These are phyloP conservation scores for Zeus faber DNA, from an alignment of 2,113 vertebrate genomes.

Conservation along the genomic window DNA sequence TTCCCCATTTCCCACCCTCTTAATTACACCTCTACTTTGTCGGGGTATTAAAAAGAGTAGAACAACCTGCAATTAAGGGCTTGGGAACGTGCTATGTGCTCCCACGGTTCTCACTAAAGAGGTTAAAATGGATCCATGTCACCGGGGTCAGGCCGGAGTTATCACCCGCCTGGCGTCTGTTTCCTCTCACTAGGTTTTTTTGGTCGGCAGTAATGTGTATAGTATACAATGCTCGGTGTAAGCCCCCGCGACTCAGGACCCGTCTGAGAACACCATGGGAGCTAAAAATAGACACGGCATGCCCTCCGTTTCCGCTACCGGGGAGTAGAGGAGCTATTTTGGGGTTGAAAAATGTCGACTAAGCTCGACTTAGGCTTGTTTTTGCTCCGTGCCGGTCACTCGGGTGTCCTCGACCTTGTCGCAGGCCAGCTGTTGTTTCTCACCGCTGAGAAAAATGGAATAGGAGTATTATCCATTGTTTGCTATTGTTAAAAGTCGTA, in stretches of 20 bases:
- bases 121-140: background rate
- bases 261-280: slow-evolving; percentile 20
- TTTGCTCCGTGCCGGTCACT: slow-evolving; percentile 30
- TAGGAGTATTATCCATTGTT: slow-evolving; percentile 13
- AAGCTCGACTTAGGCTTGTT: slow-evolving; percentile 34
- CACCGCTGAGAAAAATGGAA: slow-evolving; percentile 34
- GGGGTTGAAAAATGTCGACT: slow-evolving; percentile 21
- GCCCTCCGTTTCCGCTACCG: slow-evolving; percentile 45
- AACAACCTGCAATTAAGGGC: background rate
- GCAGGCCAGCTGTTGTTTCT: slow-evolving; percentile 33
- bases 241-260: slow-evolving; percentile 13
- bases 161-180: slow-evolving; percentile 13
- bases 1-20: no score
- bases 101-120: background rate
- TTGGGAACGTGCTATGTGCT: background rate
- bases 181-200: slow-evolving; percentile 39
- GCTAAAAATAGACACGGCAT: slow-evolving; percentile 52
- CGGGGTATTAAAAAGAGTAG: no score
- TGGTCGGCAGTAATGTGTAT: slow-evolving; percentile 28
- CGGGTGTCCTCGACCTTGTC: slow-evolving; percentile 43
- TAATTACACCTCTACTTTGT: background rate
- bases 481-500: slow-evolving; percentile 20
- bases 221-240: slow-evolving; percentile 15
- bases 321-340: slow-evolving; percentile 50
- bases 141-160: background rate